Percentiles rank a stretch among this genome's conserved stretches.
Evolutionary conservation across 2,888 invertebrate genomes (phyloP).

Genomic region (Lissonota sp.): DNA sequence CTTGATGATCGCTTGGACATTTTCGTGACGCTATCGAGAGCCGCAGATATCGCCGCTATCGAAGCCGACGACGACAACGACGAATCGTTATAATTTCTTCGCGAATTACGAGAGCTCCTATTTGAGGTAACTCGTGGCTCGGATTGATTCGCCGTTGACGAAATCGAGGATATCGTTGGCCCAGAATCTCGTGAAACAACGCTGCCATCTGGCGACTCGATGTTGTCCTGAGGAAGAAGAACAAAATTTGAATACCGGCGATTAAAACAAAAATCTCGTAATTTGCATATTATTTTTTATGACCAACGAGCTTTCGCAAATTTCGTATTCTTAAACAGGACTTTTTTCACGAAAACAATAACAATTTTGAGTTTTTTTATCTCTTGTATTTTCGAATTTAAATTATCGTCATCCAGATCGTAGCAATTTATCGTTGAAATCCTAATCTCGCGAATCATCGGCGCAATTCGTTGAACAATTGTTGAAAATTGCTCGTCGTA

Average conservation of each 20-base stretch:
- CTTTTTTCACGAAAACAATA: no score
- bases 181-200: conserved; percentile 71
- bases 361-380: no score
- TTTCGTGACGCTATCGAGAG: conserved; percentile 49
- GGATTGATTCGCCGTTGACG: conserved; percentile 46
- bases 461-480: neutral
- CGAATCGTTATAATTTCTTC: conserved; percentile 35
- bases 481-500: conserved; percentile 35
- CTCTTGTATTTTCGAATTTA: no score
- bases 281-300: no score
- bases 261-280: no score
- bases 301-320: no score
- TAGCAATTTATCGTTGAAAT: no score
- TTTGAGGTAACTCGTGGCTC: conserved; percentile 10
- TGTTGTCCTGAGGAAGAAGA: conserved; percentile 71
- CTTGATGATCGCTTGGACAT: conserved; percentile 58
- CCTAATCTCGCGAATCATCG: no score
- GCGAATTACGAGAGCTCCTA: neutral
- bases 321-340: no score
- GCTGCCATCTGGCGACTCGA: conserved; percentile 73
- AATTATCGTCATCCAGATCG: no score
- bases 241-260: neutral
- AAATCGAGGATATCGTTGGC: conserved; percentile 42
- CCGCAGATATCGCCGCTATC: conserved; percentile 61
- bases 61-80: conserved; percentile 52